phyloP scores from a whole-genome alignment of 1,140 invertebrate genomes.

The Spodoptera litura region DNA sequence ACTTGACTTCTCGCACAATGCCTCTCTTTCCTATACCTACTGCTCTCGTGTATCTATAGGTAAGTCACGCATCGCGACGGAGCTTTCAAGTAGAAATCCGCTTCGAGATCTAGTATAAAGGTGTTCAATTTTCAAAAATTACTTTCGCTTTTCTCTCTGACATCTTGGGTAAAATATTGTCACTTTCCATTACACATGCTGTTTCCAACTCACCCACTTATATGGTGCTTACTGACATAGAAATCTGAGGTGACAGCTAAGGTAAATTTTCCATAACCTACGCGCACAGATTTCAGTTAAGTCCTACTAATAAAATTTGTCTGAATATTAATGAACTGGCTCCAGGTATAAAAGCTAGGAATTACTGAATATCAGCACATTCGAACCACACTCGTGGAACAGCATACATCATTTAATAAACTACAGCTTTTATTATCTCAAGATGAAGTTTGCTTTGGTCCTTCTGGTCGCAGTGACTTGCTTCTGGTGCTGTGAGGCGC shows the following conservation, averaged over 20 bases:
- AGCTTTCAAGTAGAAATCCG: too few relatives aligned
- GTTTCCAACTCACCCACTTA: not conserved
- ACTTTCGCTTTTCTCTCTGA: too few relatives aligned
- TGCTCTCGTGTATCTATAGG: too few relatives aligned
- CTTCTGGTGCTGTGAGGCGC: slow-evolving; percentile 4
- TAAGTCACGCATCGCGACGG: too few relatives aligned
- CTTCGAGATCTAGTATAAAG: too few relatives aligned
- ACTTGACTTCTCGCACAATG: too few relatives aligned
- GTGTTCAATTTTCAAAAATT: too few relatives aligned
- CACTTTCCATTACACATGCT: not conserved
- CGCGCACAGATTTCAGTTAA: not conserved
- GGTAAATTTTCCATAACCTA: slow-evolving; percentile 14
- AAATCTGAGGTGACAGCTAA: slow-evolving; percentile 3
- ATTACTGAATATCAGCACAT: slow-evolving; percentile 3
- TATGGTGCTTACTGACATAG: not conserved
- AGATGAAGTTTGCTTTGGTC: slow-evolving; percentile 1
- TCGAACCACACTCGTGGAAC: slow-evolving; percentile 5
- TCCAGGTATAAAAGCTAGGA: slow-evolving; percentile 18
- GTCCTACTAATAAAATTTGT: not conserved
- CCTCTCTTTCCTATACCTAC: too few relatives aligned
- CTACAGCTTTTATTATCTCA: not conserved
- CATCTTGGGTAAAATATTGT: too few relatives aligned
- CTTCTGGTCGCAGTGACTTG: not conserved
- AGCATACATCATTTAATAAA: not conserved
- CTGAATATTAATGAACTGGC: slow-evolving; percentile 4